These are phyloP conservation scores for Pristis pectinata DNA, from an alignment of 2,797 vertebrate genomes.

Conservation along the genomic window DNA sequence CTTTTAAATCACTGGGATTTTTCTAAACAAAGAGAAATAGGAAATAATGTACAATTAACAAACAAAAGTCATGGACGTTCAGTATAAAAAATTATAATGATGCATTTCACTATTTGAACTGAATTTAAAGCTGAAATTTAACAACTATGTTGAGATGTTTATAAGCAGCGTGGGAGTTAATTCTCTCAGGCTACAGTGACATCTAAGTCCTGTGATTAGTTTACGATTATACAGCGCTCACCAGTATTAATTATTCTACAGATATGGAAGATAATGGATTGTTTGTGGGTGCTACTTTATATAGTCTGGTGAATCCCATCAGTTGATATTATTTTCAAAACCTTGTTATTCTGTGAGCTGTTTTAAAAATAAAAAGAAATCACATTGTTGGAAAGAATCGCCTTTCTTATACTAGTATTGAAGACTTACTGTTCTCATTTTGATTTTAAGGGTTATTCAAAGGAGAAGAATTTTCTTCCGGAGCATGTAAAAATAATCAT, in stretches of 20 bases:
- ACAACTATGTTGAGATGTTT: background rate
- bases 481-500: background rate
- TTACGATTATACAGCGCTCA: background rate
- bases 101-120: background rate
- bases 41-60: background rate
- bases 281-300: background rate
- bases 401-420: background rate
- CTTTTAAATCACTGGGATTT: background rate
- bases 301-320: background rate
- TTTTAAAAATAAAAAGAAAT: background rate
- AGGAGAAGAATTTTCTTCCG: background rate
- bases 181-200: constrained; percentile 10
- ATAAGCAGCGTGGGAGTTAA: background rate
- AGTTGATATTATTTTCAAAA: background rate
- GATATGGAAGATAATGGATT: background rate
- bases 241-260: background rate
- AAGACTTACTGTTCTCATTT: background rate
- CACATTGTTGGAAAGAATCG: background rate
- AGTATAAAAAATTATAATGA: background rate
- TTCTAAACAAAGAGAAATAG: background rate
- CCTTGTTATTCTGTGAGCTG: background rate
- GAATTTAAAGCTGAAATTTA: constrained; percentile 18
- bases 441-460: background rate
- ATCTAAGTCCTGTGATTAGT: background rate
- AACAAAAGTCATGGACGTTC: background rate